Percentiles rank a stretch among this genome's conserved stretches.
phyloP scores from a whole-genome alignment of 92 coral and sea anemone species.

The Porites cylindrica region DNA sequence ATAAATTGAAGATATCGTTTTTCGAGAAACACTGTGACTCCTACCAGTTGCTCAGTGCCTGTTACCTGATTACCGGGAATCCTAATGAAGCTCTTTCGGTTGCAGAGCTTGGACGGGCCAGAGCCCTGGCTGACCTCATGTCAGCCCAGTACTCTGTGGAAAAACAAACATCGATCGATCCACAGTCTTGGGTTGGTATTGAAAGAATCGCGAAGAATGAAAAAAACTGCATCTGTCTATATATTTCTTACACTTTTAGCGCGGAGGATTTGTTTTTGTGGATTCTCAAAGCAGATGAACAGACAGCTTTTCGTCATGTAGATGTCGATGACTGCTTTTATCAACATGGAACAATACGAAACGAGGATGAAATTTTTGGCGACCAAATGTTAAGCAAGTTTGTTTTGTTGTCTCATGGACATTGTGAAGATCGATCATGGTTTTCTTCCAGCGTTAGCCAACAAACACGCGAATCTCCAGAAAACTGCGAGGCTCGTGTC shows the following conservation, averaged over 20 bases:
- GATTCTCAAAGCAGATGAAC: not conserved
- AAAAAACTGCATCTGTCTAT: not conserved
- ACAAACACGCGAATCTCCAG: no score
- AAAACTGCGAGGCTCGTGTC: no score
- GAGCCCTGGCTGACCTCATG: not conserved
- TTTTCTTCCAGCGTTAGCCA: no score
- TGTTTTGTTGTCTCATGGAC: no score
- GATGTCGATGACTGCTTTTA: not conserved
- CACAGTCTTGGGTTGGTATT: not conserved
- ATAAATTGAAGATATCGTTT: not conserved
- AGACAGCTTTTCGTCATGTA: not conserved
- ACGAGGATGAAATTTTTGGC: no score
- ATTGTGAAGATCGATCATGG: no score
- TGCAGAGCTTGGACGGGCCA: constrained; percentile 4
- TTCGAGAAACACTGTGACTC: not conserved
- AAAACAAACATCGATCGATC: not conserved
- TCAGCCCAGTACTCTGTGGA: not conserved
- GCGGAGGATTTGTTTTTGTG: not conserved
- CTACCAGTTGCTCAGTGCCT: not conserved
- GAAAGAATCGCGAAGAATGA: not conserved
- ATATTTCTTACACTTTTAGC: not conserved
- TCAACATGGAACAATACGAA: no score
- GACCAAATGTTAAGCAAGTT: no score
- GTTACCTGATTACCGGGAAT: not conserved
- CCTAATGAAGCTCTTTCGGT: not conserved